These are phyloP conservation scores for Fragum fragum DNA, from an alignment of 2,888 invertebrate genomes.

Conservation along the genomic window DNA sequence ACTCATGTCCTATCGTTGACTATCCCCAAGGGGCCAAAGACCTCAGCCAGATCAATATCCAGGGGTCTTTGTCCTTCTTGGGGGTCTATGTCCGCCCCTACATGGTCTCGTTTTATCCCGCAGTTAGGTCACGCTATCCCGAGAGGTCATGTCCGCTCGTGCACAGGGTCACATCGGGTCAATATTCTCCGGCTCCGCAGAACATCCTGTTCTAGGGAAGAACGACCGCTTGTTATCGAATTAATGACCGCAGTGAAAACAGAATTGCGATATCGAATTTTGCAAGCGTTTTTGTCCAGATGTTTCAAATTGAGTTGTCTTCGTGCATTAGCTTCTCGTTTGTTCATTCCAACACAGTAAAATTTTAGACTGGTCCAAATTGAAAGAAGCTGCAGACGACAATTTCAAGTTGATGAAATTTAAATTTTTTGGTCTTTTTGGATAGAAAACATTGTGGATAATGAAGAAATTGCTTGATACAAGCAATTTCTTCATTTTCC, in stretches of 20 bases:
- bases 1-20: neutral
- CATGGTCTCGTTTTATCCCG: neutral
- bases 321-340: too few relatives aligned
- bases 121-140: neutral
- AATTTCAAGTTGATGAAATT: too few relatives aligned
- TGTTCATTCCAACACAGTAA: too few relatives aligned
- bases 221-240: neutral
- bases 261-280: too few relatives aligned
- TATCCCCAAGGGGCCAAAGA: neutral
- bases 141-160: conserved; percentile 3
- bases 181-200: neutral
- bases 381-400: too few relatives aligned
- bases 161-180: neutral
- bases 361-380: too few relatives aligned
- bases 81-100: neutral
- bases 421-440: too few relatives aligned
- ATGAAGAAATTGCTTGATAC: too few relatives aligned
- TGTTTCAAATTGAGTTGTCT: too few relatives aligned
- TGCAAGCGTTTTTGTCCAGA: too few relatives aligned
- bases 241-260: neutral
- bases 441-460: too few relatives aligned
- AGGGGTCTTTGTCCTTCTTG: neutral
- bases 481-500: too few relatives aligned
- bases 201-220: neutral
- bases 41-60: neutral